Evolutionary conservation across 1,140 invertebrate species (phyloP).

Genomic region (Heliconius nattereri): DNA sequence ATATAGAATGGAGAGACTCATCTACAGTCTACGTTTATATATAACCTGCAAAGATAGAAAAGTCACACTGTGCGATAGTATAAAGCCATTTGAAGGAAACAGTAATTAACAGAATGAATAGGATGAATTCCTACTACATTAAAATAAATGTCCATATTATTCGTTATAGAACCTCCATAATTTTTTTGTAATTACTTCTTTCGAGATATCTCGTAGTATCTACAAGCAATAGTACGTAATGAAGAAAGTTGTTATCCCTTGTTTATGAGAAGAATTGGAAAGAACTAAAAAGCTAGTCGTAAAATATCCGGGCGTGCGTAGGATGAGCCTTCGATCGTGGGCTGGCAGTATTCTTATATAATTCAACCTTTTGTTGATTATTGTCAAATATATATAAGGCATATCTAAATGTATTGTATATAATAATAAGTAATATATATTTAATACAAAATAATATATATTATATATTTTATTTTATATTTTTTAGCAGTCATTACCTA

Average conservation of each 20-base stretch:
- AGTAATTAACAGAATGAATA: too few species aligned
- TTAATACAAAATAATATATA: too few species aligned
- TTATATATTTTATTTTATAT: too few species aligned
- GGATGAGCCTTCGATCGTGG: constrained; percentile 33
- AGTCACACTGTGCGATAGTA: not conserved
- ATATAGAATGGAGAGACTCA: too few species aligned
- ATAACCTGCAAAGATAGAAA: too few species aligned
- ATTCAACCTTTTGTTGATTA: constrained; percentile 32
- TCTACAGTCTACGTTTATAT: too few species aligned
- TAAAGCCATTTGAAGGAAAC: not conserved
- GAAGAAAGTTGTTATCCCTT: constrained; percentile 45
- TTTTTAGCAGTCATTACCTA: too few species aligned
- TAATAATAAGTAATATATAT: not conserved
- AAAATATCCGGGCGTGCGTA: constrained; percentile 43
- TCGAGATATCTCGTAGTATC: constrained; percentile 1
- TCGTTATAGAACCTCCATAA: not conserved
- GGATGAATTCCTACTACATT: too few species aligned
- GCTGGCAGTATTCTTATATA: constrained; percentile 37
- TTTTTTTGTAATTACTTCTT: constrained; percentile 6
- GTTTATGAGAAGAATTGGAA: constrained; percentile 50
- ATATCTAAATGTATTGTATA: not conserved
- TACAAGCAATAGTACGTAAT: constrained; percentile 36
- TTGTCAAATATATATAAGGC: constrained; percentile 18
- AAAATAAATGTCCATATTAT: not conserved
- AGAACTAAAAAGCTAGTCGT: constrained; percentile 52